A percentile compares a stretch with the other conserved stretches of the same genome.
Conservation (phyloP, 2,113 vertebrate species). For the Castor canadensis region DNA sequence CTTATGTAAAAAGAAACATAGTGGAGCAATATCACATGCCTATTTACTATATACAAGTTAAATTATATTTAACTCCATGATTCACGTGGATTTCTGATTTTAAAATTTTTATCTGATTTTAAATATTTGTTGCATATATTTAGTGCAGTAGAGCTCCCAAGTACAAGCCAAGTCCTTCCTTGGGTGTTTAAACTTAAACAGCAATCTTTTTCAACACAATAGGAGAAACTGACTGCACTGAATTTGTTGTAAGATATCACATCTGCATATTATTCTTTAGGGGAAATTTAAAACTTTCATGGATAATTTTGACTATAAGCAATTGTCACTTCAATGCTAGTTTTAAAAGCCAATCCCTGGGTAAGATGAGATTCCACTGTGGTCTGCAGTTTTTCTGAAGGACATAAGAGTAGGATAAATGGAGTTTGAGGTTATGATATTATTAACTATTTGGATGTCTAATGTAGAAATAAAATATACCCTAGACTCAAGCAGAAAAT, state of each 20-base stretch:
- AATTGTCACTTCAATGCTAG: background rate
- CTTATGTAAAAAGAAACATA: conserved; percentile 5
- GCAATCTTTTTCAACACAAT: background rate
- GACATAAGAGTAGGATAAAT: background rate
- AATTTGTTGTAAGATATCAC: background rate
- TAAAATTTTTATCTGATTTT: background rate
- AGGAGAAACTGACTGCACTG: background rate
- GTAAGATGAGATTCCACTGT: background rate
- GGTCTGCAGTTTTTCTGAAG: background rate
- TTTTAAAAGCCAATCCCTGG: background rate
- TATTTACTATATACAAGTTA: conserved; percentile 23
- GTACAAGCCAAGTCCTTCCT: background rate
- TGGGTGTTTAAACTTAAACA: conserved; percentile 23
- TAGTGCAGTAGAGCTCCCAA: background rate
- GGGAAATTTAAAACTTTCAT: background rate
- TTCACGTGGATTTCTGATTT: background rate
- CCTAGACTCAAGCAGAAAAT: background rate
- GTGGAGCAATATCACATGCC: background rate
- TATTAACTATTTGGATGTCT: background rate
- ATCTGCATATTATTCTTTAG: background rate
- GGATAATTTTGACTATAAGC: conserved; percentile 21
- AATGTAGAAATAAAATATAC: background rate
- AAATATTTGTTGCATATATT: background rate
- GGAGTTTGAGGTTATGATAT: background rate
- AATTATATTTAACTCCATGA: background rate